phyloP scores from a whole-genome alignment of 2,888 invertebrate genomes.

The Diarsia dahlii region DNA sequence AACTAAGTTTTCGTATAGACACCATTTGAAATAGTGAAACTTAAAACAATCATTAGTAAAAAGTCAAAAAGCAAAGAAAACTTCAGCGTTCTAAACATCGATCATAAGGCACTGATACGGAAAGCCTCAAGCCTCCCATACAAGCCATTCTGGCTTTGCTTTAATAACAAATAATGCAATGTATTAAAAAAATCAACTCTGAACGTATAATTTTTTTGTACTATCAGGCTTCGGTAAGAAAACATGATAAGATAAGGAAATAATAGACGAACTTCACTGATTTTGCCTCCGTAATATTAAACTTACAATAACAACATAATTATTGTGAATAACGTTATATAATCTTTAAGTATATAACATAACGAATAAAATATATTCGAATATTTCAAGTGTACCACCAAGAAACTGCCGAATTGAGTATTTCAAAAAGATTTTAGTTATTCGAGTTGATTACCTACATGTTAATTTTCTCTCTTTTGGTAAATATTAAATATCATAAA shows the following conservation, averaged over 20 bases:
- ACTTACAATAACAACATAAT: conserved; percentile 65
- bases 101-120: conserved; percentile 80
- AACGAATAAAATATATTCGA: conserved; percentile 54
- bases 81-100: conserved; percentile 64
- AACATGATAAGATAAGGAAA: conserved; percentile 42
- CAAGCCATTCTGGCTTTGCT: conserved; percentile 42
- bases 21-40: conserved; percentile 54
- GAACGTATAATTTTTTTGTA: conserved; percentile 71
- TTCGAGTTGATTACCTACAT: conserved; percentile 54
- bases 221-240: conserved; percentile 64
- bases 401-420: conserved; percentile 57
- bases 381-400: conserved; percentile 32
- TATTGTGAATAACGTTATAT: conserved; percentile 62
- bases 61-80: conserved; percentile 48
- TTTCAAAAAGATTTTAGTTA: conserved; percentile 53
- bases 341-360: conserved; percentile 64
- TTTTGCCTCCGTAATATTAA: conserved; percentile 63
- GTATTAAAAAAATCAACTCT: conserved; percentile 38
- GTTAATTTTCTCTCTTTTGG: conserved; percentile 37
- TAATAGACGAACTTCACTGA: conserved; percentile 57
- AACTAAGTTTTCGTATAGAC: conserved; percentile 57
- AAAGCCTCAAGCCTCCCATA: conserved; percentile 61
- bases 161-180: conserved; percentile 37
- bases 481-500: conserved; percentile 41
- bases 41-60: conserved; percentile 53